Evolutionary conservation across 2,797 vertebrate genomes (phyloP).

Genomic region (Megalops cyprinoides): DNA sequence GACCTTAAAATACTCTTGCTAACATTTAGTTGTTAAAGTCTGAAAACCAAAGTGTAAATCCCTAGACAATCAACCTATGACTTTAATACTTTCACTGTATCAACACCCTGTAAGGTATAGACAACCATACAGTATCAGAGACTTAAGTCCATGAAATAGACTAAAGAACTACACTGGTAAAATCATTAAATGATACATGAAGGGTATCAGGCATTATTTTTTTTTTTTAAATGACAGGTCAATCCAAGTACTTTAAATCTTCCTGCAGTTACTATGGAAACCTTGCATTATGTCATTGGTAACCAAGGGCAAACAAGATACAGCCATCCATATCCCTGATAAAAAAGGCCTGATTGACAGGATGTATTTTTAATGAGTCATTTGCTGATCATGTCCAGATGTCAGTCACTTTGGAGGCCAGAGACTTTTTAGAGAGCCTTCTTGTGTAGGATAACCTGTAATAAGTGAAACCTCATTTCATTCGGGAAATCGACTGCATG

Average conservation of each 20-base stretch:
- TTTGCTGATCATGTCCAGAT: constrained; percentile 52
- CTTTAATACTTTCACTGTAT: background rate
- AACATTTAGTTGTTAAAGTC: no score
- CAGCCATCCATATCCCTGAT: constrained; percentile 22
- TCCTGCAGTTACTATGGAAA: constrained; percentile 36
- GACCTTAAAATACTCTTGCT: background rate
- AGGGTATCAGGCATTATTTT: background rate
- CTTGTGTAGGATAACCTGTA: constrained; percentile 17
- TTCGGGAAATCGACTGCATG: constrained; percentile 20
- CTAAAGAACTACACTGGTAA: background rate
- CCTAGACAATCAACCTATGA: background rate
- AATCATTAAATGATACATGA: background rate
- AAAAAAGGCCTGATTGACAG: constrained; percentile 41
- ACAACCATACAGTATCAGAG: background rate
- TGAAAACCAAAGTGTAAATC: no score
- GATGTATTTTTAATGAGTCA: constrained; percentile 51
- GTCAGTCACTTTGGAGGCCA: constrained; percentile 1
- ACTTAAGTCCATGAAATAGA: background rate
- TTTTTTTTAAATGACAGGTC: background rate
- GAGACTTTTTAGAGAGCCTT: constrained; percentile 5
- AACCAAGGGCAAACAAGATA: constrained; percentile 45
- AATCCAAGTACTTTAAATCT: background rate
- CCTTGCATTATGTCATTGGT: constrained; percentile 39
- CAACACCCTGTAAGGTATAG: no score
- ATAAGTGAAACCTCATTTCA: background rate